Conservation (phyloP, 2,888 invertebrate genomes). For the Disparrhopalites patrizii region DNA sequence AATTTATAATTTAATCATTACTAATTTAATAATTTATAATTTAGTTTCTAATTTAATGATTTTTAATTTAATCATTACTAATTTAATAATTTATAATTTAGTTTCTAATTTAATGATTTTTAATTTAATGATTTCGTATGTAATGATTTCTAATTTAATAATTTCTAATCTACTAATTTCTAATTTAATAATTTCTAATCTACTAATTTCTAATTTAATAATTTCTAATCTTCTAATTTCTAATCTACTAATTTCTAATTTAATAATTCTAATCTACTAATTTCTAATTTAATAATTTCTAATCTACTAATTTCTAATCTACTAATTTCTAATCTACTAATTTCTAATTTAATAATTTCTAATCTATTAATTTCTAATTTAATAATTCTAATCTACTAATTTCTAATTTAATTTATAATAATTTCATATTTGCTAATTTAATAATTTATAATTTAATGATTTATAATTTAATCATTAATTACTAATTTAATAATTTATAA, state of each 20-base stretch:
- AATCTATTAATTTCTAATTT: not conserved
- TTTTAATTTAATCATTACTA: not conserved
- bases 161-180: not conserved
- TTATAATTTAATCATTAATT: no score
- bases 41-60: not conserved
- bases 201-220: no score
- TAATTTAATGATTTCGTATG: not conserved
- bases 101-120: not conserved
- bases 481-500: no score
- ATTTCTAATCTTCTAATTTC: no score
- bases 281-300: not conserved
- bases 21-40: not conserved
- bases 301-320: not conserved
- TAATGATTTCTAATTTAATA: not conserved
- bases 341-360: not conserved
- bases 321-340: not conserved
- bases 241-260: not conserved
- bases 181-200: not conserved
- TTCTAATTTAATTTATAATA: not conserved
- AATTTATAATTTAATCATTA: not conserved
- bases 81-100: not conserved
- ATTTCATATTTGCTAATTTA: not conserved
- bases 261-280: not conserved
- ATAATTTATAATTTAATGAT: no score
- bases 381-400: not conserved